Percentiles rank a stretch among this genome's conserved stretches.
Conservation (phyloP, 2,113 vertebrate species). For the Amphiprion percula region DNA sequence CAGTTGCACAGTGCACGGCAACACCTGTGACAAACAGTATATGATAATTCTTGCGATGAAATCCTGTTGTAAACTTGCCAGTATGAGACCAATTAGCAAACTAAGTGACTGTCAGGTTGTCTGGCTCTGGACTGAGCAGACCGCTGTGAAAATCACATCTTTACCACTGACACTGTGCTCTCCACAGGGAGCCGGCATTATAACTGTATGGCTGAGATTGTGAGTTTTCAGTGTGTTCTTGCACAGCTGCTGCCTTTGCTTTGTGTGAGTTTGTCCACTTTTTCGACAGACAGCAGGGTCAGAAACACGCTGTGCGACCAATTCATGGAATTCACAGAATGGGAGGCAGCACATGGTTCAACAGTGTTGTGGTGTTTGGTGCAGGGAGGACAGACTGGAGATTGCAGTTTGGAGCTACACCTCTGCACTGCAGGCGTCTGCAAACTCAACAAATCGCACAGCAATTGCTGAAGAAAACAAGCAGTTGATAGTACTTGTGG, state of each 20-base stretch:
- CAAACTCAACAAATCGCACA: not conserved
- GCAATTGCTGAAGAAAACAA: conserved; percentile 6
- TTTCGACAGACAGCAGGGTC: conserved; percentile 58
- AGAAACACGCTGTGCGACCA: conserved; percentile 48
- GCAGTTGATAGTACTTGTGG: not conserved
- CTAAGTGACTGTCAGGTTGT: conserved; percentile 66
- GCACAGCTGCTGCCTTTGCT: conserved; percentile 20
- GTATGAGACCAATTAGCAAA: conserved; percentile 79
- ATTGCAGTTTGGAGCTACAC: not conserved
- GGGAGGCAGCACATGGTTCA: conserved; percentile 28
- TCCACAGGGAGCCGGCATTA: conserved; percentile 53
- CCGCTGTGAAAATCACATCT: conserved; percentile 78
- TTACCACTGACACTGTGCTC: conserved; percentile 62
- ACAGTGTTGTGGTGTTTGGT: not conserved
- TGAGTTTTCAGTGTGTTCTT: conserved; percentile 15
- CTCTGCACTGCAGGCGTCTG: not conserved
- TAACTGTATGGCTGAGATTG: conserved; percentile 32
- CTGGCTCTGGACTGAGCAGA: conserved; percentile 55
- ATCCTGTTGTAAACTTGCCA: conserved; percentile 49
- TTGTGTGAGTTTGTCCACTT: conserved; percentile 39
- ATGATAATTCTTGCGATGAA: conserved; percentile 38
- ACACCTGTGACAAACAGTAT: conserved; percentile 41
- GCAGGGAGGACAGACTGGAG: not conserved
- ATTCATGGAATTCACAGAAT: conserved; percentile 49
- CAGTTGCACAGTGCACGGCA: not conserved